Evolutionary conservation across 2,113 vertebrate genomes (phyloP).

Genomic region (Galeopterus variegatus): DNA sequence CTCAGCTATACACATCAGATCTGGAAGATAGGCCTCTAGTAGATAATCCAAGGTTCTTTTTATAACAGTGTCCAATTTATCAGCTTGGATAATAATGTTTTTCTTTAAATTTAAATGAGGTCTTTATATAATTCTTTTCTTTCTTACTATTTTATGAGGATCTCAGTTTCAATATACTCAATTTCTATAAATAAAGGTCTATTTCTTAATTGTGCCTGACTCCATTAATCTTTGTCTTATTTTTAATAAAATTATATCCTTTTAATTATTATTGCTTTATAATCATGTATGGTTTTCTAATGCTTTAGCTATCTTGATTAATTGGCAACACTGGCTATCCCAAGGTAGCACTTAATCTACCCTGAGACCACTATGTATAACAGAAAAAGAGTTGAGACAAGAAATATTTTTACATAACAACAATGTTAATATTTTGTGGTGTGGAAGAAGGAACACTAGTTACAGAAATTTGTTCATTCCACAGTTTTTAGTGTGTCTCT

Average conservation of each 20-base stretch:
- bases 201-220: background rate
- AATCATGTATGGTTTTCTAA: background rate
- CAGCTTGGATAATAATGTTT: background rate
- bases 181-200: background rate
- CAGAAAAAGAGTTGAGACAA: background rate
- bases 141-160: background rate
- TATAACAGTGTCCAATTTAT: background rate
- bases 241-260: constrained; percentile 13
- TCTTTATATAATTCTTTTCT: background rate
- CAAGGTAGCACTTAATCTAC: background rate
- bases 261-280: background rate
- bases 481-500: background rate
- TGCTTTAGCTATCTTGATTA: background rate
- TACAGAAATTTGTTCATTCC: background rate
- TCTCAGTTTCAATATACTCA: background rate
- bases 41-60: background rate
- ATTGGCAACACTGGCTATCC: background rate
- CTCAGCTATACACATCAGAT: background rate
- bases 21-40: background rate
- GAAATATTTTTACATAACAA: constrained; percentile 1
- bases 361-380: background rate
- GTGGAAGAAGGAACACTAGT: background rate
- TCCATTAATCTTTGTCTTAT: background rate
- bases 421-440: background rate
- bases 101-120: constrained; percentile 9